Percentiles rank a stretch among this genome's conserved stretches.
These are phyloP conservation scores for Chrysaora quinquecirrha DNA, from an alignment of 30 jellyfish, hydroid and myxozoan species.

Conservation along the genomic window DNA sequence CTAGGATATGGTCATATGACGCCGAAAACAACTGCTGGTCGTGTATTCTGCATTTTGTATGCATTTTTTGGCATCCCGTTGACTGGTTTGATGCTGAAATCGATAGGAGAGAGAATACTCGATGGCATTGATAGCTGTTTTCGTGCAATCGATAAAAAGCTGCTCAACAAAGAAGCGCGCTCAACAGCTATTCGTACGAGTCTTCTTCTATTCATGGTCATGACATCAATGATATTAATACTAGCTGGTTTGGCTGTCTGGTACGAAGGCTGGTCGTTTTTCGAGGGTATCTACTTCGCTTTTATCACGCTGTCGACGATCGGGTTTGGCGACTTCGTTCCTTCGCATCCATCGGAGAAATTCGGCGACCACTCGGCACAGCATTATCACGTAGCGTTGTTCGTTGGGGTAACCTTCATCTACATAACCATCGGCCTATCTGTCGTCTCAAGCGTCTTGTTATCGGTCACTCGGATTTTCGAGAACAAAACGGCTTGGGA, in stretches of 20 bases:
- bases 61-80: conserved; percentile 94
- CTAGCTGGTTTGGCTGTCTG: conserved; percentile 81
- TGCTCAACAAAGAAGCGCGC: conserved; percentile 61
- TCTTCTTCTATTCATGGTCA: conserved; percentile 61
- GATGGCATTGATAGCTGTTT: conserved; percentile 73
- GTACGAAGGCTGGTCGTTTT: conserved; percentile 94
- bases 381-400: conserved; percentile 87
- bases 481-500: conserved; percentile 96
- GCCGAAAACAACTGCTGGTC: conserved; percentile 89
- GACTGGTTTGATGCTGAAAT: conserved; percentile 93
- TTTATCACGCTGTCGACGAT: conserved; percentile 89
- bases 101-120: conserved; percentile 85
- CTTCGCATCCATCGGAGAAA: conserved; percentile 80
- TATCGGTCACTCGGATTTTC: conserved; percentile 83
- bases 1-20: conserved; percentile 93
- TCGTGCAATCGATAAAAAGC: conserved; percentile 52
- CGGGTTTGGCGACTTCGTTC: conserved; percentile 96
- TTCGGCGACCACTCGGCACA: conserved; percentile 30
- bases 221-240: conserved; percentile 66
- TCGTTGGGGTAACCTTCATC: conserved; percentile 77
- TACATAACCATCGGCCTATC: conserved; percentile 93
- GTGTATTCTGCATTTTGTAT: conserved; percentile 84
- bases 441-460: conserved; percentile 91
- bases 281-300: conserved; percentile 89
- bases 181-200: conserved; percentile 80